Conservation (phyloP, 2,797 vertebrate species). For the Cyprinodon diabolis region DNA sequence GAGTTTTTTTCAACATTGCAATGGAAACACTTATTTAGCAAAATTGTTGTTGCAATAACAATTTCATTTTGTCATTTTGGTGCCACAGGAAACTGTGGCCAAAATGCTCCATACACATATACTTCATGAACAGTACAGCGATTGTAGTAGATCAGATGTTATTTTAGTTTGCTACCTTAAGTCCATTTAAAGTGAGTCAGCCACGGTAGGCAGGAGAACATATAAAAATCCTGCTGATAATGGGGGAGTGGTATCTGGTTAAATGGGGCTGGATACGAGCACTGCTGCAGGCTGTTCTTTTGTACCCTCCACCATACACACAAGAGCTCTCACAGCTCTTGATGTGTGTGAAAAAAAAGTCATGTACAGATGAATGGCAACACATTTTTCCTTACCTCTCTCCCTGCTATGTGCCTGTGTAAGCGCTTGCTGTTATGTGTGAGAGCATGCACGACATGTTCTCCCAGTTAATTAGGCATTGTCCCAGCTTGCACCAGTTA, state of each 20-base stretch:
- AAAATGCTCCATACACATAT: neutral
- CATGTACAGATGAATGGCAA: constrained; percentile 35
- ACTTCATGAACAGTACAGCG: constrained; percentile 5
- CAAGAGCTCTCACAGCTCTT: constrained; percentile 17
- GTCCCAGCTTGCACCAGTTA: constrained; percentile 20
- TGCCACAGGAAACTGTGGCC: constrained; percentile 3
- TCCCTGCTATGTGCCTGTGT: neutral
- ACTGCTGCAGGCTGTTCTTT: constrained; percentile 67
- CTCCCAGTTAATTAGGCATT: constrained; percentile 53
- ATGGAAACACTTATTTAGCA: too few species aligned
- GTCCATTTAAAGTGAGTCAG: constrained; percentile 40
- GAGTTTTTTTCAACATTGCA: too few species aligned
- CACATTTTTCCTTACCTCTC: constrained; percentile 22
- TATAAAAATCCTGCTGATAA: constrained; percentile 71
- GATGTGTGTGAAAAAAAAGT: constrained; percentile 45
- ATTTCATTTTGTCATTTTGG: constrained; percentile 40
- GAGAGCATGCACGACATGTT: constrained; percentile 27
- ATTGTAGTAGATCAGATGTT: constrained; percentile 16
- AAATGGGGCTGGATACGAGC: constrained; percentile 69
- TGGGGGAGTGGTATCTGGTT: constrained; percentile 62
- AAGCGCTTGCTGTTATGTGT: constrained; percentile 9
- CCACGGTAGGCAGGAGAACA: constrained; percentile 46
- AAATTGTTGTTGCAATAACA: constrained; percentile 4
- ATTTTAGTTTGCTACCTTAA: constrained; percentile 50
- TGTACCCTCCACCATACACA: constrained; percentile 37